These are phyloP conservation scores for Stegodyphus mimosarum DNA, from an alignment of 1,140 invertebrate species.

Conservation along the genomic window DNA sequence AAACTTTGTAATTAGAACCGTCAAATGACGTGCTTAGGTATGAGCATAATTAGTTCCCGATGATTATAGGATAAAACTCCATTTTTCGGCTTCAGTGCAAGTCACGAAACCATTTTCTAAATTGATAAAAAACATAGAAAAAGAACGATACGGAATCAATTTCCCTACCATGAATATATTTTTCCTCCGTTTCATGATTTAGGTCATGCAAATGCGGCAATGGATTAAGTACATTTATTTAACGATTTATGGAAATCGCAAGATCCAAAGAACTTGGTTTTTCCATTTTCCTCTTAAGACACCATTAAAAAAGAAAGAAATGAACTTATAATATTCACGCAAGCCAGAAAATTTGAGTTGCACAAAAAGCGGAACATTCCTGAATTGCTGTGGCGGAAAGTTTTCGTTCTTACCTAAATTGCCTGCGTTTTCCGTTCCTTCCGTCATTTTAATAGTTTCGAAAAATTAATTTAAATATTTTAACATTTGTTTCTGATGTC, in stretches of 20 bases:
- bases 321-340: slow-evolving; percentile 43
- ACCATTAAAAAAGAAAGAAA: slow-evolving; percentile 48
- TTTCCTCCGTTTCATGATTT: slow-evolving; percentile 23
- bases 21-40: slow-evolving; percentile 33
- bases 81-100: slow-evolving; percentile 41
- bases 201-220: slow-evolving; percentile 30
- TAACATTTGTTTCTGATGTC: slow-evolving; percentile 60
- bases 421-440: slow-evolving; percentile 13
- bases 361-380: slow-evolving; percentile 28
- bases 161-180: slow-evolving; percentile 55
- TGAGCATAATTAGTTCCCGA: slow-evolving; percentile 35
- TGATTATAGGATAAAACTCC: slow-evolving; percentile 47
- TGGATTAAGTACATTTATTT: slow-evolving; percentile 53
- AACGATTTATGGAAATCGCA: slow-evolving; percentile 56
- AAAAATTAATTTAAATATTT: slow-evolving; percentile 59
- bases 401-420: slow-evolving; percentile 44
- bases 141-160: slow-evolving; percentile 51
- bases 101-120: slow-evolving; percentile 37
- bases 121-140: slow-evolving; percentile 36
- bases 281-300: slow-evolving; percentile 47
- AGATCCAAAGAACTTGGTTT: slow-evolving; percentile 27
- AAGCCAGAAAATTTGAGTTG: slow-evolving; percentile 23
- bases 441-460: slow-evolving; percentile 53
- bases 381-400: slow-evolving; percentile 20
- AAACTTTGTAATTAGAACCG: slow-evolving; percentile 10